Base-by-base conservation (phyloP, 2,888 invertebrate genomes). In the Ferdinandea cuprea region DNA sequence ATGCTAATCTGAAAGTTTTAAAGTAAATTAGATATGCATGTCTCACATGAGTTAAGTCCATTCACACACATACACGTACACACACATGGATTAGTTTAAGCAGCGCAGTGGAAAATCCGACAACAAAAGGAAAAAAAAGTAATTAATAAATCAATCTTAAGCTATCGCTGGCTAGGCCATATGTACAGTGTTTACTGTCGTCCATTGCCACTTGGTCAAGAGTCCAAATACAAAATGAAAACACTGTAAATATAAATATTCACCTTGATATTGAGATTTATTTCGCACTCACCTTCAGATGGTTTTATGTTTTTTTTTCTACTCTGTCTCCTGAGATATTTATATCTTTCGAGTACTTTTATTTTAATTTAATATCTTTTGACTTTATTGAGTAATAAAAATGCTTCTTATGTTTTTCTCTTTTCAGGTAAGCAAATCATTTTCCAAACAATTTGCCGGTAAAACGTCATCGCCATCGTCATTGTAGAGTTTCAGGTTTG, bases 121-220 rank as follows among this genome's bases (percentile, higher is more conserved):
- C 28, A 30, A 9, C 11, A 11, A 13, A 40, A 3, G 37, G 44
- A 32, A 25, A 17, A 3, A 15, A 0, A 50, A 32, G 15, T 44
- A 35, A 44, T 61, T 46, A 61, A 71, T 61, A 40, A 61, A 71
- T 63, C 17, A 77, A 37, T 48, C 9, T 54, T 52, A 17, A 44
- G 58, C 56, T 50, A 56, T 48, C 6, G 37, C 44, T 11, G 17
- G n/a, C 35, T 44, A 44, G 13, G 50, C 50, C 19, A 19, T 15
- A 44, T 17, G 11, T 6, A 4, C 9, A 30, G 19, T 21, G 32
- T 68, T 35, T 42, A 11, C 46, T 44, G 21, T 17, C 68, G 21
- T 17, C 68, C 68, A 56, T 44, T 68, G 44, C 30, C 58, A 58
- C 40, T 66, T 71, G 61, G 50, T 44, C 72, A 72, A 78, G 65